Evolutionary conservation across 2,888 invertebrate species (phyloP).

Genomic region (Drosophila parthenogenetica): DNA sequence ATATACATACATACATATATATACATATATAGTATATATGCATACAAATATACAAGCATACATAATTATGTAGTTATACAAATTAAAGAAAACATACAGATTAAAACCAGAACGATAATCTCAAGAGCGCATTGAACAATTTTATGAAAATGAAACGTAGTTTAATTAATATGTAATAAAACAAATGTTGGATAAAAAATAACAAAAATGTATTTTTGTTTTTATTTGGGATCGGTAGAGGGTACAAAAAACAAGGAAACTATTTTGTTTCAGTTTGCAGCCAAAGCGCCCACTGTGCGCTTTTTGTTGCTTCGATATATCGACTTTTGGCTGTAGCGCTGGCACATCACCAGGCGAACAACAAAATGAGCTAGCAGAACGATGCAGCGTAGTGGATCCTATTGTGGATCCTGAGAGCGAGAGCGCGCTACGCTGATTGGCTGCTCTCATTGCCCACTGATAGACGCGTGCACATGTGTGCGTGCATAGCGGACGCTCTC

Average conservation of each 20-base stretch:
- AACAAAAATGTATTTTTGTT: too few species aligned
- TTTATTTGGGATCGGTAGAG: too few species aligned
- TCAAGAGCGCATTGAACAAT: slow-evolving; percentile 72
- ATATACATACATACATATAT: slow-evolving; percentile 45
- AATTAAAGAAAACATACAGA: slow-evolving; percentile 43
- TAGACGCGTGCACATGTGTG: not conserved
- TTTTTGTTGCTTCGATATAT: too few species aligned
- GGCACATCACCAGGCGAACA: not conserved
- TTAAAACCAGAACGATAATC: slow-evolving; percentile 49
- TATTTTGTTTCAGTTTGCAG: too few species aligned
- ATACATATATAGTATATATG: too few species aligned
- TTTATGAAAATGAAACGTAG: slow-evolving; percentile 70
- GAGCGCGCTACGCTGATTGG: slow-evolving; percentile 2
- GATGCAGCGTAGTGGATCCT: slow-evolving; percentile 4
- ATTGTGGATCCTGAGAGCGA: not conserved
- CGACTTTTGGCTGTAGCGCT: not conserved
- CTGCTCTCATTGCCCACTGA: not conserved
- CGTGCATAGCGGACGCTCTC: not conserved
- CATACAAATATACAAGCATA: slow-evolving; percentile 44
- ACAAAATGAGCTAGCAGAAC: not conserved
- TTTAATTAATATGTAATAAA: slow-evolving; percentile 70
- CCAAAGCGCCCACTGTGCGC: too few species aligned
- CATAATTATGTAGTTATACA: slow-evolving; percentile 65
- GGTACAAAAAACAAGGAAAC: too few species aligned
- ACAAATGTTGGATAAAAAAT: slow-evolving; percentile 71